A percentile compares a stretch with the other conserved stretches of the same genome.
Conservation (phyloP, 2,113 vertebrate genomes). For the Thermophis baileyi region DNA sequence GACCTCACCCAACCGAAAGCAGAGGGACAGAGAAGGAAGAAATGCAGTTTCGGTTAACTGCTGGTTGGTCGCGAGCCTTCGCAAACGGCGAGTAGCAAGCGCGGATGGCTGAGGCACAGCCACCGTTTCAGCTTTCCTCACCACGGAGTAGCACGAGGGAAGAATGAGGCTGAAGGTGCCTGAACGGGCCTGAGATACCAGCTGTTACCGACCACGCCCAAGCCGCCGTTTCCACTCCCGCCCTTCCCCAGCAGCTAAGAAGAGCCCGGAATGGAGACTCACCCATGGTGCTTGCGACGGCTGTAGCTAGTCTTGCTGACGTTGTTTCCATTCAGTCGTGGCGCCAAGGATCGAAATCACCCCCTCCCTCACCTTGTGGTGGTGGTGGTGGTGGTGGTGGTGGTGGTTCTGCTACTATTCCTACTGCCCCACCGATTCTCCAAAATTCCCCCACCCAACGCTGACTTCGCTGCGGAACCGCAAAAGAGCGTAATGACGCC, state of each 20-base stretch:
- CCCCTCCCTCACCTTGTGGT: slow-evolving; percentile 26
- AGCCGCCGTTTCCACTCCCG: neutral
- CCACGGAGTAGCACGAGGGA: neutral
- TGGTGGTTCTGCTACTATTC: slow-evolving; percentile 24
- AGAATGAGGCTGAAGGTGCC: neutral
- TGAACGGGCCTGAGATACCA: neutral
- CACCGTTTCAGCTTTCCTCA: neutral
- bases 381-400: slow-evolving; percentile 8
- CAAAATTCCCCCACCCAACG: slow-evolving; percentile 24
- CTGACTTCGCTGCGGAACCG: slow-evolving; percentile 59
- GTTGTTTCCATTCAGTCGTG: slow-evolving; percentile 59
- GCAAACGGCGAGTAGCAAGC: neutral
- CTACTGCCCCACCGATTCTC: slow-evolving; percentile 46
- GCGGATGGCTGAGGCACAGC: neutral
- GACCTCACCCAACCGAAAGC: too few species aligned
- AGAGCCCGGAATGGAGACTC: slow-evolving; percentile 67
- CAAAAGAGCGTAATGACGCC: slow-evolving; percentile 47
- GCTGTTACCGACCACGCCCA: slow-evolving; percentile 12
- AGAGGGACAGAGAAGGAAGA: neutral
- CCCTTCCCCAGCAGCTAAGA: neutral
- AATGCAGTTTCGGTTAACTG: neutral
- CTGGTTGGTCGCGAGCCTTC: neutral
- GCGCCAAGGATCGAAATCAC: slow-evolving; percentile 62
- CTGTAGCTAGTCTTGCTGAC: slow-evolving; percentile 46
- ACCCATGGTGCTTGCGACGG: slow-evolving; percentile 72